These are phyloP conservation scores for Podargus strigoides DNA, from an alignment of 2,797 vertebrate genomes.

Conservation along the genomic window DNA sequence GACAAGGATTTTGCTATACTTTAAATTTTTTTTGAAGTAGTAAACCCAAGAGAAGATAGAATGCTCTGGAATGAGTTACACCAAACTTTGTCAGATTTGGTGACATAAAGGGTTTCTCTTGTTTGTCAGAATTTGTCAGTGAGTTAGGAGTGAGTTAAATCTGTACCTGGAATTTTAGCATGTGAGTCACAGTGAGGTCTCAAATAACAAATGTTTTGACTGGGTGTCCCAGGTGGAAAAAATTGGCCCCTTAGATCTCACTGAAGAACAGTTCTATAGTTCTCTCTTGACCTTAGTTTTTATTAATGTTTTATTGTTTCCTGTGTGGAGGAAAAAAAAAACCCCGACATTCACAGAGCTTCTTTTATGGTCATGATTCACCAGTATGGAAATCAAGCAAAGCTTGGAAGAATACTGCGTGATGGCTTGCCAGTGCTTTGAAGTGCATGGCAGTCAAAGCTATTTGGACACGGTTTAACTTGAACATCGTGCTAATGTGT, in stretches of 20 bases:
- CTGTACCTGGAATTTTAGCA: neutral
- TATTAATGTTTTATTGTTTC: constrained; percentile 38
- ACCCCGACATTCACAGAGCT: neutral
- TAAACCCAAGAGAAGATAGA: neutral
- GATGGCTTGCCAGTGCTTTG: constrained; percentile 43
- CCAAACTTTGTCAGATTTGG: neutral
- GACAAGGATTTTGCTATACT: neutral
- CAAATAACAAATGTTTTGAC: neutral
- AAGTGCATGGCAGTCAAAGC: constrained; percentile 9
- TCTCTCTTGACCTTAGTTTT: constrained; percentile 7
- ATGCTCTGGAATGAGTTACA: neutral
- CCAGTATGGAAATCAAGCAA: constrained; percentile 17
- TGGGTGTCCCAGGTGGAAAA: neutral
- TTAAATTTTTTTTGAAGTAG: neutral
- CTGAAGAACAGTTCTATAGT: neutral
- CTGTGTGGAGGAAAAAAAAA: neutral
- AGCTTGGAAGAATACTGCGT: neutral
- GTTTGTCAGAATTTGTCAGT: neutral
- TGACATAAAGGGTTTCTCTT: neutral
- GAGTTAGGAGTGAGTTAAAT: neutral
- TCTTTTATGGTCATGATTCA: constrained; percentile 58
- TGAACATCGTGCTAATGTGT: constrained; percentile 24
- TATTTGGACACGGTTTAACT: constrained; percentile 15
- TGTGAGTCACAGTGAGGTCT: neutral
- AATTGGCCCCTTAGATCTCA: neutral